phyloP scores from a whole-genome alignment of 2,888 invertebrate genomes.

The Chalcis sispes region DNA sequence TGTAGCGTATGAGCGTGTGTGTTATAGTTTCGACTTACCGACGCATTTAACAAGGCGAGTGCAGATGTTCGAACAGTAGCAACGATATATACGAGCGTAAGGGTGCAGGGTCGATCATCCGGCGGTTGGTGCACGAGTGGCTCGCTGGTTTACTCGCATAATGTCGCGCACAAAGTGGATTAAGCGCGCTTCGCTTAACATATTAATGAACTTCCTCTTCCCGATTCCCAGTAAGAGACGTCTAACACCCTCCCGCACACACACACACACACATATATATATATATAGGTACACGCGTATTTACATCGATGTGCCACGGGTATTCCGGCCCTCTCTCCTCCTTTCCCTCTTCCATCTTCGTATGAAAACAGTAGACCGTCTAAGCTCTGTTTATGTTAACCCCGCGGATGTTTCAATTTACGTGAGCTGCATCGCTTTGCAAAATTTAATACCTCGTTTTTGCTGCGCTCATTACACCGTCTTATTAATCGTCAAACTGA shows the following conservation, averaged over 20 bases:
- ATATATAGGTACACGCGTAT: too few species aligned
- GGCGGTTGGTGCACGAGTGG: constrained; percentile 11
- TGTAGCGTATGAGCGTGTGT: too few species aligned
- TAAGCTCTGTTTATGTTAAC: constrained; percentile 31
- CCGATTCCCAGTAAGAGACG: constrained; percentile 43
- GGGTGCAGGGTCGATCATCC: not conserved
- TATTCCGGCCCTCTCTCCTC: not conserved
- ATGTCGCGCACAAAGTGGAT: constrained; percentile 52
- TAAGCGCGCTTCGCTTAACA: constrained; percentile 52
- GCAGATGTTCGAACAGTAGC: not conserved
- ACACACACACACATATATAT: too few species aligned
- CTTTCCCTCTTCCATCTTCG: not conserved
- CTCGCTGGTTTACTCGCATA: constrained; percentile 41
- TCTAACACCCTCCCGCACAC: not conserved
- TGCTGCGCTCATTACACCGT: too few species aligned
- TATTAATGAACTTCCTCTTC: constrained; percentile 56
- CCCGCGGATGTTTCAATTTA: constrained; percentile 28
- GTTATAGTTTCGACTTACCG: constrained; percentile 43
- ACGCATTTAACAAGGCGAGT: not conserved
- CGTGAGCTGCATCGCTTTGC: not conserved
- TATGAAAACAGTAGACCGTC: too few species aligned
- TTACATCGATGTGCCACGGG: too few species aligned
- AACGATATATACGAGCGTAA: not conserved
- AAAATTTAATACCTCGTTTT: not conserved
- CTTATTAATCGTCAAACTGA: too few species aligned